These are phyloP conservation scores for Isichthys henryi DNA, from an alignment of 2,113 vertebrate species.

Conservation along the genomic window DNA sequence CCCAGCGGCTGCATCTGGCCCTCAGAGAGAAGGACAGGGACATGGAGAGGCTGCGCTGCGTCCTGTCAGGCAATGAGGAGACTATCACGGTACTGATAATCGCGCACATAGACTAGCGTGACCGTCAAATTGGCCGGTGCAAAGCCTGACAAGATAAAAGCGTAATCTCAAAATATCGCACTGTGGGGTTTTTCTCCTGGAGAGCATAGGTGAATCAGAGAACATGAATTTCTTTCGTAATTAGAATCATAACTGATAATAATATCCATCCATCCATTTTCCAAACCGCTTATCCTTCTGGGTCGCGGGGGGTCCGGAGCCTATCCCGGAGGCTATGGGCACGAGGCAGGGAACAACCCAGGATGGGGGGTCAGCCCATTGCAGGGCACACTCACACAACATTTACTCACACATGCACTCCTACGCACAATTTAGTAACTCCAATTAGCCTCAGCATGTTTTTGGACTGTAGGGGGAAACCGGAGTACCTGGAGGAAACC, in stretches of 20 bases:
- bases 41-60: conserved; percentile 70
- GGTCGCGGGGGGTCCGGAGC: no score
- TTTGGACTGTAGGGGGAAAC: no score
- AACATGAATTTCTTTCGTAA: not conserved
- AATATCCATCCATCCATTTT: no score
- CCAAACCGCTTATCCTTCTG: no score
- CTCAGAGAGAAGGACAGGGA: conserved; percentile 75
- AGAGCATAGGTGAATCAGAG: not conserved
- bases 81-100: conserved; percentile 72
- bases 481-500: no score
- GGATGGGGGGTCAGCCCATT: no score
- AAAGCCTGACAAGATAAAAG: not conserved
- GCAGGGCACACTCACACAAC: no score
- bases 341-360: no score
- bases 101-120: not conserved
- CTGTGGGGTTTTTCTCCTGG: not conserved
- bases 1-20: conserved; percentile 68
- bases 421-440: no score
- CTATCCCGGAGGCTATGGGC: no score
- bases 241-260: not conserved
- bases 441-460: no score
- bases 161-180: not conserved
- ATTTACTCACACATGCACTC: no score
- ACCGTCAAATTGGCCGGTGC: not conserved
- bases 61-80: conserved; percentile 80